Conservation (phyloP, 2,888 invertebrate species). For the Alloplasta piceator region DNA sequence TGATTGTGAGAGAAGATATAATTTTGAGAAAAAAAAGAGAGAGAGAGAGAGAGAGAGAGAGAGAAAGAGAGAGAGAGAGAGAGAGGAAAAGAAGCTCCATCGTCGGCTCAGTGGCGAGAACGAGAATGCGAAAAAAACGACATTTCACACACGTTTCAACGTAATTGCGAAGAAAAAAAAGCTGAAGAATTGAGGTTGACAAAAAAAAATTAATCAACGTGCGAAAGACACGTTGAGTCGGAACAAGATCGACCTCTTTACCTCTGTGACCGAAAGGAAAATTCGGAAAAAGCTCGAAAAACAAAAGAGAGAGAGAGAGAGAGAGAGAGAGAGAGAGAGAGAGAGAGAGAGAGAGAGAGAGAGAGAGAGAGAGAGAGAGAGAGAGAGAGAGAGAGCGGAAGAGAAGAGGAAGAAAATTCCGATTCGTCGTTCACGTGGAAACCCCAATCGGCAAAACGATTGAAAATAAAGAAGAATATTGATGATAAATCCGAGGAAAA, state of each 20-base stretch:
- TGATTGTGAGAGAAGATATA: slow-evolving; percentile 69
- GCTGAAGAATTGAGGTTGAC: slow-evolving; percentile 19
- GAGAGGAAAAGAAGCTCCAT: slow-evolving; percentile 76
- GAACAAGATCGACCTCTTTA: slow-evolving; percentile 24
- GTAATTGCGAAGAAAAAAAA: slow-evolving; percentile 15
- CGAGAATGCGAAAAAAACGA: slow-evolving; percentile 53
- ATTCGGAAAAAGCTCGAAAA: slow-evolving; percentile 46
- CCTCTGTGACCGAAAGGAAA: slow-evolving; percentile 24
- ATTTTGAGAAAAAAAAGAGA: slow-evolving; percentile 46
- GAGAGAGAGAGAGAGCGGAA: no score
- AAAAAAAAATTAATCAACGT: slow-evolving; percentile 23
- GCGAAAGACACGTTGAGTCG: slow-evolving; percentile 32
- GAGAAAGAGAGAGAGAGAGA: slow-evolving; percentile 63
- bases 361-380: no score
- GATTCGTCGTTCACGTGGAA: slow-evolving; percentile 61
- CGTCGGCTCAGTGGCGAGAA: slow-evolving; percentile 81
- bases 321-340: no score
- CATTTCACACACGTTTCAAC: slow-evolving; percentile 52
- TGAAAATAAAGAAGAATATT: slow-evolving; percentile 13
- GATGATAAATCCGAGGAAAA: slow-evolving; percentile 35
- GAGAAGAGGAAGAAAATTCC: slow-evolving; percentile 38
- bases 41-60: slow-evolving; percentile 69
- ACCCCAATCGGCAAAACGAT: slow-evolving; percentile 60
- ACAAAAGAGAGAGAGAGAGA: no score
- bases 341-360: no score